Percentiles rank a stretch among this genome's conserved stretches.
Evolutionary conservation across 2,797 vertebrate genomes (phyloP).

Genomic region (Sebastolobus alascanus): DNA sequence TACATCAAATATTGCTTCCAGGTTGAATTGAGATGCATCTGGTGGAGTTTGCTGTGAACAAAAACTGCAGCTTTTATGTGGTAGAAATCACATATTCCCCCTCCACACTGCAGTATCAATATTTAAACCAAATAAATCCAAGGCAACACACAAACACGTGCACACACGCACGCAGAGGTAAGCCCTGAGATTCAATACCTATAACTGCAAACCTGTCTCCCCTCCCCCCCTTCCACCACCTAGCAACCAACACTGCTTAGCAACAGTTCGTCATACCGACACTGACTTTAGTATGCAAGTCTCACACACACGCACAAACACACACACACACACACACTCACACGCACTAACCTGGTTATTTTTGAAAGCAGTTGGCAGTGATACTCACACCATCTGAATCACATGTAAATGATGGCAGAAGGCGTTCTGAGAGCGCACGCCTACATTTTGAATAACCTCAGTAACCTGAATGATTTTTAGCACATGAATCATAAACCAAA

Average conservation of each 20-base stretch:
- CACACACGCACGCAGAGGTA: slow-evolving; percentile 57
- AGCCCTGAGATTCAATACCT: slow-evolving; percentile 74
- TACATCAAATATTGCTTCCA: neutral
- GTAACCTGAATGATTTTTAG: slow-evolving; percentile 23
- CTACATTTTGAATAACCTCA: slow-evolving; percentile 30
- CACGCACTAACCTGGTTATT: slow-evolving; percentile 59
- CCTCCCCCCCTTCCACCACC: slow-evolving; percentile 58
- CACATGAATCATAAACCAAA: slow-evolving; percentile 32
- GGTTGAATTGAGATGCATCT: neutral
- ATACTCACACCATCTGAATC: slow-evolving; percentile 46
- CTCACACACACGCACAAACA: slow-evolving; percentile 56
- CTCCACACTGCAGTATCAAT: slow-evolving; percentile 13
- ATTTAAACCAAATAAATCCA: slow-evolving; percentile 14
- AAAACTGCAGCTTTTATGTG: neutral
- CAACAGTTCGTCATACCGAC: slow-evolving; percentile 82
- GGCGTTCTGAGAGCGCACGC: slow-evolving; percentile 22
- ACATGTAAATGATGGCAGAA: slow-evolving; percentile 43
- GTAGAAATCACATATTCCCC: neutral
- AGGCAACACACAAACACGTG: slow-evolving; percentile 12
- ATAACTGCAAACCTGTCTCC: slow-evolving; percentile 64
- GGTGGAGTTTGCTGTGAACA: neutral
- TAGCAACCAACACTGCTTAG: slow-evolving; percentile 86
- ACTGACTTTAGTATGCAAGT: slow-evolving; percentile 81
- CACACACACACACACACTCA: slow-evolving; percentile 24
- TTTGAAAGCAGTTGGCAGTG: slow-evolving; percentile 52